Base-by-base conservation (phyloP, 2,888 invertebrate species). In the Phyllotreta cruciferae region DNA sequence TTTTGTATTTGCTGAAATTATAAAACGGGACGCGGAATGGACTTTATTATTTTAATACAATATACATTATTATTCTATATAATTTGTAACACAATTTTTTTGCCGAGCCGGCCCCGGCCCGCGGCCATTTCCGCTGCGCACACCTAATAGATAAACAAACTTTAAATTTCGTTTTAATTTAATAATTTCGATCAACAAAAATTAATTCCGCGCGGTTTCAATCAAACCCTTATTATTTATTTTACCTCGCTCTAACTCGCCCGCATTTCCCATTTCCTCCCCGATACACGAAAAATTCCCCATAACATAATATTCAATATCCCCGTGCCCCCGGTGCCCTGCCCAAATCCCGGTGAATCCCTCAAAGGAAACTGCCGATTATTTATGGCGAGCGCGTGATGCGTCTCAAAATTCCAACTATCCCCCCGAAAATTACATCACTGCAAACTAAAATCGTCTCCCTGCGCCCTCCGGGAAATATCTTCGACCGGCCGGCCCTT, bases 361-460 rank as follows among this genome's bases (percentile, higher is more conserved):
- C 67, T 69, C 62, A 63, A 69, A 71, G 71, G 73, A 73, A 74
- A 70, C 72, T 70, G 70, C 67, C 71, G 72, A 74, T 74, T 74
- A 75, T 74, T 75, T 75, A 73, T 72, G 66, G 73, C 66, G 68
- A 70, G 72, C 73, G 73, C 73, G 74, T 74, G 73, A 45, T 52
- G 60, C 60, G 60, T 60, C 49, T 44, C 9, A 60, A 53, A 62
- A 63, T 56, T 52, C 36, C 36, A 35, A 35, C 47, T 47, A 47
- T 66, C 72, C 72, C 67, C 71, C 62, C 56, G 68, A 70, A 72
- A 73, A 74, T 74, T 74, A 74, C 70, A 61, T 63, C 63, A 64
- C 66, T 66, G 62, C 24, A 70, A 72, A 68, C 71, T 73, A 73
- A 75, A 73, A 71, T 74, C 72, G 69, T 70, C 71, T 71, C 71